Percentiles rank a stretch among this genome's conserved stretches.
These are phyloP conservation scores for Eutolmus rufibarbis DNA, from an alignment of 2,888 invertebrate species.

Conservation along the genomic window DNA sequence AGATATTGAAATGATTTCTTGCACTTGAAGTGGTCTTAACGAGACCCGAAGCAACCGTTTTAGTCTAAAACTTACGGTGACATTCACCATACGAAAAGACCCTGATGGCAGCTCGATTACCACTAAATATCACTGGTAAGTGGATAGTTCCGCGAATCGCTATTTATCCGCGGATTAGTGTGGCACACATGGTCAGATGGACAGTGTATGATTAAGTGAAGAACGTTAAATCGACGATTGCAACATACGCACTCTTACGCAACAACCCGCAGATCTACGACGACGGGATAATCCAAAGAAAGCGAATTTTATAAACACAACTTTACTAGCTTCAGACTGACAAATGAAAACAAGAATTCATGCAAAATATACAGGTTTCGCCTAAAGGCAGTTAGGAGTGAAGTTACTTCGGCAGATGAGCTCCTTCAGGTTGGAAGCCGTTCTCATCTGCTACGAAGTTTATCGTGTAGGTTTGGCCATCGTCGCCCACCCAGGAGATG, in stretches of 20 bases:
- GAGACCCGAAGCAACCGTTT: not conserved
- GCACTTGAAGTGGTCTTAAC: not conserved
- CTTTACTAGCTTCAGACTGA: constrained; percentile 5
- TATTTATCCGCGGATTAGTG: not conserved
- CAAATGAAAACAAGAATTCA: constrained; percentile 24
- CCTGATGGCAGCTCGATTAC: not conserved
- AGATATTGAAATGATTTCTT: not conserved
- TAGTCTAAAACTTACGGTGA: not conserved
- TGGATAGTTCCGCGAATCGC: not conserved
- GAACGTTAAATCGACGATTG: not conserved
- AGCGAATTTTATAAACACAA: constrained; percentile 3
- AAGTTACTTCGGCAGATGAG: constrained; percentile 56
- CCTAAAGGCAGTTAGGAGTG: not conserved
- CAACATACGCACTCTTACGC: not conserved
- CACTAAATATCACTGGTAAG: not conserved
- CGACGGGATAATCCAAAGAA: not conserved
- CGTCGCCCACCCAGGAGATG: constrained; percentile 68
- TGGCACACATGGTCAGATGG: not conserved
- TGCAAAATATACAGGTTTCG: constrained; percentile 21
- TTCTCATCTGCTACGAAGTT: constrained; percentile 60
- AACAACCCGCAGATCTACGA: not conserved
- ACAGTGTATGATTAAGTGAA: not conserved
- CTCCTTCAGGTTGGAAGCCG: constrained; percentile 62
- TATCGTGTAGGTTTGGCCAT: constrained; percentile 68
- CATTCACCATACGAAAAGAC: not conserved